Evolutionary conservation across 2,797 vertebrate genomes (phyloP).

Genomic region (Acrossocheilus wenchowensis): DNA sequence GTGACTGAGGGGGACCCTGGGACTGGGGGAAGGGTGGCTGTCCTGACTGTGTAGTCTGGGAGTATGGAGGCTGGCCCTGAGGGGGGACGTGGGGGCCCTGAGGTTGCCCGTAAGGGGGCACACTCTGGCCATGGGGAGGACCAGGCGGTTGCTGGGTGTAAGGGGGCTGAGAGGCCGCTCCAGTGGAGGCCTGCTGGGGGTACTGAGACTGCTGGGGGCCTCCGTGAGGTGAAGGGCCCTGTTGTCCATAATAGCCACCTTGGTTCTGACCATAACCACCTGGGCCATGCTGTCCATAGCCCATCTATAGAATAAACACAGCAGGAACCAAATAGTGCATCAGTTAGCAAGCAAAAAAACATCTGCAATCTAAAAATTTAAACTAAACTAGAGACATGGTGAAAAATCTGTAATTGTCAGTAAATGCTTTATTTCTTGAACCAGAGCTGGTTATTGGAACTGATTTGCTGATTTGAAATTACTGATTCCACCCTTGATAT

Average conservation of each 20-base stretch:
- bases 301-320: conserved; percentile 78
- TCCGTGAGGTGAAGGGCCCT: conserved; percentile 83
- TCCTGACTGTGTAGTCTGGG: conserved; percentile 69
- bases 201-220: conserved; percentile 70
- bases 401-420: neutral
- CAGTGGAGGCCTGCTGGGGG: conserved; percentile 77
- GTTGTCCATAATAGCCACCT: conserved; percentile 86
- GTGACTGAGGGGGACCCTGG: conserved; percentile 62
- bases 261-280: conserved; percentile 89
- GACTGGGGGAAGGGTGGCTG: conserved; percentile 70
- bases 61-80: conserved; percentile 77
- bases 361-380: neutral
- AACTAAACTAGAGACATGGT: neutral
- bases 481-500: neutral
- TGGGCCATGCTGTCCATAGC: conserved; percentile 93
- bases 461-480: neutral
- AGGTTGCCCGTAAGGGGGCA: conserved; percentile 68
- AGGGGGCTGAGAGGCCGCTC: conserved; percentile 82
- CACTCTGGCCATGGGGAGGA: conserved; percentile 73
- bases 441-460: neutral
- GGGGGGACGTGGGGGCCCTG: conserved; percentile 70
- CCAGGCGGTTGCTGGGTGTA: conserved; percentile 79
- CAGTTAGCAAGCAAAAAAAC: neutral
- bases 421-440: neutral
- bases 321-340: neutral